These are phyloP conservation scores for Nephila pilipes DNA, from an alignment of 1,140 invertebrate genomes.

Conservation along the genomic window DNA sequence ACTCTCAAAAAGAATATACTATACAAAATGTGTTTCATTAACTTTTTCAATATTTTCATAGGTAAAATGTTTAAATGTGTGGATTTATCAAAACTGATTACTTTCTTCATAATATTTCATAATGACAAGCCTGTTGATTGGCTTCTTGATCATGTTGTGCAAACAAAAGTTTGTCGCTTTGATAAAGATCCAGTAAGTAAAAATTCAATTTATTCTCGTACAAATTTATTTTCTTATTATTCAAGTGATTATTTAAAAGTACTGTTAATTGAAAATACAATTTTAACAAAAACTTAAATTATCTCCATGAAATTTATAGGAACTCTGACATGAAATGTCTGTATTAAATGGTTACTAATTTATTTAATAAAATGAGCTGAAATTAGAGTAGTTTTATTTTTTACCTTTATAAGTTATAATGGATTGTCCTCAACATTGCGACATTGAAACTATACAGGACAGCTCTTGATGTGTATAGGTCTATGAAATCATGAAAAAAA, in stretches of 20 bases:
- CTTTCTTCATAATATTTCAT: slow-evolving; percentile 97
- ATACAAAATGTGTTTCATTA: neutral
- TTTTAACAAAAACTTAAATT: neutral
- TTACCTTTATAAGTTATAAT: too few species aligned
- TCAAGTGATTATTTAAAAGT: neutral
- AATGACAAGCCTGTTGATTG: slow-evolving; percentile 98
- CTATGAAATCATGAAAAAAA: too few species aligned
- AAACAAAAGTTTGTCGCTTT: slow-evolving; percentile 94
- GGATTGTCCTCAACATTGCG: too few species aligned
- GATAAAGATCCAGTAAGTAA: slow-evolving; percentile 89
- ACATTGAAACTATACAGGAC: too few species aligned
- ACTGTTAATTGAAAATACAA: neutral
- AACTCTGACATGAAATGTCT: too few species aligned
- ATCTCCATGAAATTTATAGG: too few species aligned
- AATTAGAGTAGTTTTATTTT: too few species aligned
- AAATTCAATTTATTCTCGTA: neutral
- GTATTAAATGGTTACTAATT: too few species aligned
- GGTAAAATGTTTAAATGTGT: slow-evolving; percentile 96
- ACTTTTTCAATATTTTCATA: slow-evolving; percentile 81
- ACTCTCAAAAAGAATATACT: neutral
- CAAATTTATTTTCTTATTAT: neutral
- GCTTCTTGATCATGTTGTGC: slow-evolving; percentile 94
- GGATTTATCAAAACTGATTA: slow-evolving; percentile 92
- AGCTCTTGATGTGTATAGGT: too few species aligned
- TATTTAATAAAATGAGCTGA: too few species aligned